Conservation (phyloP, 2,113 vertebrate species). For the Ondatra zibethicus region DNA sequence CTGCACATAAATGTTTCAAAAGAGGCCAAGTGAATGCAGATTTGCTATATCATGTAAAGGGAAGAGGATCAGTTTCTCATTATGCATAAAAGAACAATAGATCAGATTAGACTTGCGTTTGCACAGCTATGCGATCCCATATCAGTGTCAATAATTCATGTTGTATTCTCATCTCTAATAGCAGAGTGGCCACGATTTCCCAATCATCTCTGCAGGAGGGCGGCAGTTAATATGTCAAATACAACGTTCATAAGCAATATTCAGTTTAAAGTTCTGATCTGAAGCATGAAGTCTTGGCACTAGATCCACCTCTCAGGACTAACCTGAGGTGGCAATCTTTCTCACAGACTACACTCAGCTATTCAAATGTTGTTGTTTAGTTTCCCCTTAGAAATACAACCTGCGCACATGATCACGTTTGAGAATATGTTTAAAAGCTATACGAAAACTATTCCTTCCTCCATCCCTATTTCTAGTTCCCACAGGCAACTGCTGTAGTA, state of each 20-base stretch:
- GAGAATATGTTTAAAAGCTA: neutral
- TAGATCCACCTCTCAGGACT: neutral
- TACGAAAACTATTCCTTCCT: neutral
- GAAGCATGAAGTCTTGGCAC: neutral
- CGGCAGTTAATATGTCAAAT: neutral
- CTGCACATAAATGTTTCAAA: constrained; percentile 45
- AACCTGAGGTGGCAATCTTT: neutral
- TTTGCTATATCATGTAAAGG: neutral
- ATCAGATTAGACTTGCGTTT: neutral
- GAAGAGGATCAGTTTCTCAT: neutral
- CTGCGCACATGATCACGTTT: neutral
- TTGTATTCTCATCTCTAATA: neutral
- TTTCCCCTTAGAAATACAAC: constrained; percentile 19
- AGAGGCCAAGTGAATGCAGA: constrained; percentile 20
- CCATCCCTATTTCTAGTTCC: neutral
- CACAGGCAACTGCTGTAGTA: neutral
- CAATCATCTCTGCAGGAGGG: neutral
- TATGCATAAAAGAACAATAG: constrained; percentile 11
- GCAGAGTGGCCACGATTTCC: neutral
- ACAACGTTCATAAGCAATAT: neutral
- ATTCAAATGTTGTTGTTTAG: neutral
- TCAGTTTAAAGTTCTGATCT: neutral
- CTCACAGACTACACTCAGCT: neutral
- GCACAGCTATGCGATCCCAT: neutral
- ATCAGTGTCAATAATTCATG: neutral